phyloP scores from a whole-genome alignment of 2,113 vertebrate genomes.

The Hipposideros armiger region DNA sequence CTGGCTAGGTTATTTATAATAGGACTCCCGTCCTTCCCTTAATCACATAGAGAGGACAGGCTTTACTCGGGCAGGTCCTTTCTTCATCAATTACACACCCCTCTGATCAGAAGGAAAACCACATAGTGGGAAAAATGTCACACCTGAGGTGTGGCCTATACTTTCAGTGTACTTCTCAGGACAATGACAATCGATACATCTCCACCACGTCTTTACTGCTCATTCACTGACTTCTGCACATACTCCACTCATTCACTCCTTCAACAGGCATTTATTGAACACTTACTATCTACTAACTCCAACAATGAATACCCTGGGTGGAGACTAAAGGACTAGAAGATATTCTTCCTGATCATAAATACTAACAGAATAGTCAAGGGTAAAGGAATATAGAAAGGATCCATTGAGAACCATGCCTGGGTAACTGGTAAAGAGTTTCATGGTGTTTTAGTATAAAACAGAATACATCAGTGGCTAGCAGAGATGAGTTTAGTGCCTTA shows the following conservation, averaged over 20 bases:
- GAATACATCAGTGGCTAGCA: not conserved
- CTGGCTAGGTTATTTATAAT: not conserved
- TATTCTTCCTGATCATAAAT: not conserved
- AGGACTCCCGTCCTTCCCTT: not conserved
- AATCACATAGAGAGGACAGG: not conserved
- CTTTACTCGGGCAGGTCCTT: not conserved
- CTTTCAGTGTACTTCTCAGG: not conserved
- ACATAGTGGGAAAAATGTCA: not conserved
- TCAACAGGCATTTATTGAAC: not conserved
- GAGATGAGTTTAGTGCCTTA: not conserved
- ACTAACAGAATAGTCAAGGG: not conserved
- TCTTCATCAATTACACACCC: not conserved
- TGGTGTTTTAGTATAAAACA: not conserved
- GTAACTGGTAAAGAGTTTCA: not conserved
- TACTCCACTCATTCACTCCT: not conserved
- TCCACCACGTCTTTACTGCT: not conserved
- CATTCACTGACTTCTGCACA: not conserved
- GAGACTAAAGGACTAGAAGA: not conserved
- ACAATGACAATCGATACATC: accelerated
- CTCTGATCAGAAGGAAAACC: not conserved
- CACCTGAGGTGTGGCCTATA: not conserved
- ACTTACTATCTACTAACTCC: not conserved
- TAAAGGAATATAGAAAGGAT: not conserved
- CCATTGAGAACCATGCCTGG: not conserved
- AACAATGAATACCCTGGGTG: not conserved